These are phyloP conservation scores for Physella acuta DNA, from an alignment of 1,140 invertebrate genomes.

Conservation along the genomic window DNA sequence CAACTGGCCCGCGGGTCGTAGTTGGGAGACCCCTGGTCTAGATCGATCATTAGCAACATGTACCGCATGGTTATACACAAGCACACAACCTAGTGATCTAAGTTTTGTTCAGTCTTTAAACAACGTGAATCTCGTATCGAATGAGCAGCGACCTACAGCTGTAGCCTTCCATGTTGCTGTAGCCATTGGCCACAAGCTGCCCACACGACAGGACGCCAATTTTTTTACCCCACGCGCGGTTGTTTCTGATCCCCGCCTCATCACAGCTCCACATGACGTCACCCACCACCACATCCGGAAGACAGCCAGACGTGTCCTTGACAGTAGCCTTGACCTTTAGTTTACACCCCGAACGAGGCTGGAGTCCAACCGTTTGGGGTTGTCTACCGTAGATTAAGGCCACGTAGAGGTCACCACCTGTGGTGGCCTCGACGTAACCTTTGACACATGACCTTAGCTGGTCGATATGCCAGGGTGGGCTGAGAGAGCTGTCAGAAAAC, in stretches of 20 bases:
- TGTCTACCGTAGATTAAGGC: neutral
- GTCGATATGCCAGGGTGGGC: slow-evolving; percentile 12
- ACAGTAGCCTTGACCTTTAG: slow-evolving; percentile 7
- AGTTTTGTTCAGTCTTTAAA: no score
- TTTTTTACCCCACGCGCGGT: neutral
- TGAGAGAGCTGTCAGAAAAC: neutral
- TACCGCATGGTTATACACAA: no score
- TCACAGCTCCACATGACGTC: neutral
- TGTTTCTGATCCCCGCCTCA: neutral
- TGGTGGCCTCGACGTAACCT: neutral
- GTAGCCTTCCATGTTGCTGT: slow-evolving; percentile 1
- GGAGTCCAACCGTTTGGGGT: neutral
- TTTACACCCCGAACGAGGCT: neutral
- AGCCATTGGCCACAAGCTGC: neutral
- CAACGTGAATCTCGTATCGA: neutral
- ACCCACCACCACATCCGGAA: neutral
- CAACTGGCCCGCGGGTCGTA: no score
- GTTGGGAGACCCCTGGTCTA: no score
- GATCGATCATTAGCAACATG: no score
- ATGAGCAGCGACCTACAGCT: neutral
- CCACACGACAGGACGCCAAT: neutral
- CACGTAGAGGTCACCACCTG: neutral
- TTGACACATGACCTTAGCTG: neutral
- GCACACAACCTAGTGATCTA: no score
- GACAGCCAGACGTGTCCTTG: neutral